Percentiles rank a stretch among this genome's conserved stretches.
Conservation (phyloP, 2,113 vertebrate genomes). For the Emydocephalus ijimae region DNA sequence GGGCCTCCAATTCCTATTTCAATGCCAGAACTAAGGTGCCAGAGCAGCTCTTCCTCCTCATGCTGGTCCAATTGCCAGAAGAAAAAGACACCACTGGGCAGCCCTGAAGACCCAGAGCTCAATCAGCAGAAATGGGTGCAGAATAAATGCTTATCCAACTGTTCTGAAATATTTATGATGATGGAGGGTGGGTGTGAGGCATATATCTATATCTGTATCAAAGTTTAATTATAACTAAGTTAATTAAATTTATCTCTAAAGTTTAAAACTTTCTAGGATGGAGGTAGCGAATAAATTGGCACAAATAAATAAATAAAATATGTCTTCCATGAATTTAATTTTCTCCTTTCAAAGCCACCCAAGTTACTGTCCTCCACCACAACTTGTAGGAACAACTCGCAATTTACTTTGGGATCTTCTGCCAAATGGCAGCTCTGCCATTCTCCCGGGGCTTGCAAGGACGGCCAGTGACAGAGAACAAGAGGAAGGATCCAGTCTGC, state of each 20-base stretch:
- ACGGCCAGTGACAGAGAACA: background rate
- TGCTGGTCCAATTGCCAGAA: background rate
- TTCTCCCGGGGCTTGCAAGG: background rate
- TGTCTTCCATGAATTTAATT: background rate
- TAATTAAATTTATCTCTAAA: background rate
- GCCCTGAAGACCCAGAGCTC: background rate
- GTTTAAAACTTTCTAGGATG: background rate
- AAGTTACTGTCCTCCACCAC: background rate
- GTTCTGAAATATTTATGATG: constrained; percentile 61
- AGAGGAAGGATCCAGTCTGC: background rate
- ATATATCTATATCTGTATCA: background rate
- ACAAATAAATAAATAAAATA: background rate
- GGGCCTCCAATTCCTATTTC: background rate
- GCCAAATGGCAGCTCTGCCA: background rate
- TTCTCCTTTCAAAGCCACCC: background rate
- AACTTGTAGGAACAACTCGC: background rate
- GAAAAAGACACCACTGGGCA: background rate
- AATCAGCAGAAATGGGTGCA: constrained; percentile 45
- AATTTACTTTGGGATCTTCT: background rate
- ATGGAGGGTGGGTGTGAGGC: constrained; percentile 28
- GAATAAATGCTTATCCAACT: constrained; percentile 61
- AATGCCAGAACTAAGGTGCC: background rate
- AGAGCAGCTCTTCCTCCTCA: background rate
- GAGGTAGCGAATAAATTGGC: background rate
- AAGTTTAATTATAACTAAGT: background rate